Conservation (phyloP, 2,888 invertebrate species). For the Apamea epomidion region DNA sequence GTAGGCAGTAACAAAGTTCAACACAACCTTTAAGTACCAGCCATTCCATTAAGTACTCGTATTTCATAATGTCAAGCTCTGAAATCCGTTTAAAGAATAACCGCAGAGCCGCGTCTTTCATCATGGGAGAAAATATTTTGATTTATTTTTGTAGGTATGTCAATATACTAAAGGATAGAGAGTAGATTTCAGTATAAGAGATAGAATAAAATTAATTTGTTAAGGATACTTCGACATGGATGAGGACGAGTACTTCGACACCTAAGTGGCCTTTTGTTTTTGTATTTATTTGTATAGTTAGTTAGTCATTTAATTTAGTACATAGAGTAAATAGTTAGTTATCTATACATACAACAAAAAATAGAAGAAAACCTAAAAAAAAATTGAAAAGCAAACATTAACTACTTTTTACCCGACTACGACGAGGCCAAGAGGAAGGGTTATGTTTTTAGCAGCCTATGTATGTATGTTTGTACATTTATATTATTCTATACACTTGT, state of each 20-base stretch:
- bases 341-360: too few relatives aligned
- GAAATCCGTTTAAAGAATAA: not conserved
- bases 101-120: too few relatives aligned
- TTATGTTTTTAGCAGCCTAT: not conserved
- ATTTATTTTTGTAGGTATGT: not conserved
- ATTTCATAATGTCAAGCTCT: not conserved
- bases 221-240: not conserved
- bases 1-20: slow-evolving; percentile 20
- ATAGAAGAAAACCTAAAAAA: too few relatives aligned
- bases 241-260: too few relatives aligned
- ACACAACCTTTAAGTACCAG: slow-evolving; percentile 9
- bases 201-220: not conserved
- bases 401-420: not conserved
- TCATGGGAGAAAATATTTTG: not conserved
- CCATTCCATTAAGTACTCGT: not conserved
- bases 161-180: not conserved
- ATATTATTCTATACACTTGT: not conserved
- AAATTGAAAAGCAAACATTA: too few relatives aligned
- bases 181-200: not conserved
- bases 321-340: too few relatives aligned
- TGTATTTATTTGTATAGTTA: too few relatives aligned
- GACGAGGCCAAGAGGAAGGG: not conserved
- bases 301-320: too few relatives aligned
- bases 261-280: too few relatives aligned
- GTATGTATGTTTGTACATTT: not conserved